These are phyloP conservation scores for Drosophila ogumai DNA, from an alignment of 1,140 invertebrate species.

Conservation along the genomic window DNA sequence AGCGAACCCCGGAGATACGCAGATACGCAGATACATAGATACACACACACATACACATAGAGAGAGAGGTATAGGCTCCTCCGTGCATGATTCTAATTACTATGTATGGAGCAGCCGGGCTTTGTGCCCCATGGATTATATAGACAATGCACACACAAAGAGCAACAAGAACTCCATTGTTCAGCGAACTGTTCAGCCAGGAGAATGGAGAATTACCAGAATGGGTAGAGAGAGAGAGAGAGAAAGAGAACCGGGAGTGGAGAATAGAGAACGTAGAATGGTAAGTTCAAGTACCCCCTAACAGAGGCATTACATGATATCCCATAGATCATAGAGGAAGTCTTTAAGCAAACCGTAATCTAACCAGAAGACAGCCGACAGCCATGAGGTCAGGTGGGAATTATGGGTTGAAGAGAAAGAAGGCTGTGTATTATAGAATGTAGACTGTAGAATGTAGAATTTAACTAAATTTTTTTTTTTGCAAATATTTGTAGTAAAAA, in stretches of 20 bases:
- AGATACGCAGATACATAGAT: slow-evolving; percentile 24
- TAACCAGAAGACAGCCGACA: neutral
- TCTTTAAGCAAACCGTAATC: slow-evolving; percentile 26
- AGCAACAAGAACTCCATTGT: slow-evolving; percentile 43
- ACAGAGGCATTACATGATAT: slow-evolving; percentile 42
- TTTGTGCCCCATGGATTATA: slow-evolving; percentile 45
- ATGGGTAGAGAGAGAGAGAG: slow-evolving; percentile 4
- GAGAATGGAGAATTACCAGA: slow-evolving; percentile 18
- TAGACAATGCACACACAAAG: slow-evolving; percentile 53
- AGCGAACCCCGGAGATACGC: slow-evolving; percentile 55
- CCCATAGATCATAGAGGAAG: slow-evolving; percentile 45
- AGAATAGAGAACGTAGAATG: slow-evolving; percentile 26
- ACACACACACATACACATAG: slow-evolving; percentile 16
- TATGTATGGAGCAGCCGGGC: slow-evolving; percentile 55
- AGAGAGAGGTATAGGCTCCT: slow-evolving; percentile 24
- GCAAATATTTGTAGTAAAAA: neutral
- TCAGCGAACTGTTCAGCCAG: slow-evolving; percentile 21
- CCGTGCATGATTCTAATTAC: slow-evolving; percentile 80
- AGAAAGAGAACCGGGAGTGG: neutral
- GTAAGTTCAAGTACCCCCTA: slow-evolving; percentile 71
- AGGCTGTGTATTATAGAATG: neutral
- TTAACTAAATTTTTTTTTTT: no score
- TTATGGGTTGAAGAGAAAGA: neutral
- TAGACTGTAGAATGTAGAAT: neutral
- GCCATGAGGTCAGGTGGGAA: neutral